Conservation (phyloP, 2,797 vertebrate species). For the Nyctalus aviator region DNA sequence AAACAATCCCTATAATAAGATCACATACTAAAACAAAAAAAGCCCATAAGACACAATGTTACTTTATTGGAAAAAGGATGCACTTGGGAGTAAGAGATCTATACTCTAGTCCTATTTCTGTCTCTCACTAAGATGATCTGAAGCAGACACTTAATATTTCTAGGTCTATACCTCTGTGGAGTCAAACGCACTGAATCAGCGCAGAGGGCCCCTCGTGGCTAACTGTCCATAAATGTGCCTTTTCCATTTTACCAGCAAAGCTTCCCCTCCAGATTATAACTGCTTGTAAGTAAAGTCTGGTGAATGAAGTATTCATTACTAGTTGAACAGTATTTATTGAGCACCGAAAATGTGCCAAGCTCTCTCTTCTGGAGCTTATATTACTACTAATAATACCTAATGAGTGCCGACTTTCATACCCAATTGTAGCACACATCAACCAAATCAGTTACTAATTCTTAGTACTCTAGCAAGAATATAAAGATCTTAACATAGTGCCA, state of each 20-base stretch:
- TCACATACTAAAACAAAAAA: not conserved
- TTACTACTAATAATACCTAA: not conserved
- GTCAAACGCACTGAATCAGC: not conserved
- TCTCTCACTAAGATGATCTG: not conserved
- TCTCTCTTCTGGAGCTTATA: not conserved
- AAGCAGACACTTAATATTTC: not conserved
- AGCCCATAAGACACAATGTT: not conserved
- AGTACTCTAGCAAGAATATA: not conserved
- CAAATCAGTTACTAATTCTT: not conserved
- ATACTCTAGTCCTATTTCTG: not conserved
- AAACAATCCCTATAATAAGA: not conserved
- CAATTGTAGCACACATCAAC: not conserved
- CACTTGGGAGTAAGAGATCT: not conserved
- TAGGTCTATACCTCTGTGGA: not conserved
- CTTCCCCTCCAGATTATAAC: not conserved
- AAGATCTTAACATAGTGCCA: not conserved
- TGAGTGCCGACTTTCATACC: not conserved
- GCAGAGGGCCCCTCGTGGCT: not conserved
- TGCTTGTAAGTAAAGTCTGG: not conserved
- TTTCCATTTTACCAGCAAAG: constrained; percentile 5
- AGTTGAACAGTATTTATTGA: not conserved
- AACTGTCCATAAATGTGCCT: not conserved
- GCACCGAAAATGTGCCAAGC: not conserved
- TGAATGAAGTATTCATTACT: not conserved
- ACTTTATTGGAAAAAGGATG: not conserved